Conservation (phyloP, 1,140 invertebrate species). For the Brachionus rubens region DNA sequence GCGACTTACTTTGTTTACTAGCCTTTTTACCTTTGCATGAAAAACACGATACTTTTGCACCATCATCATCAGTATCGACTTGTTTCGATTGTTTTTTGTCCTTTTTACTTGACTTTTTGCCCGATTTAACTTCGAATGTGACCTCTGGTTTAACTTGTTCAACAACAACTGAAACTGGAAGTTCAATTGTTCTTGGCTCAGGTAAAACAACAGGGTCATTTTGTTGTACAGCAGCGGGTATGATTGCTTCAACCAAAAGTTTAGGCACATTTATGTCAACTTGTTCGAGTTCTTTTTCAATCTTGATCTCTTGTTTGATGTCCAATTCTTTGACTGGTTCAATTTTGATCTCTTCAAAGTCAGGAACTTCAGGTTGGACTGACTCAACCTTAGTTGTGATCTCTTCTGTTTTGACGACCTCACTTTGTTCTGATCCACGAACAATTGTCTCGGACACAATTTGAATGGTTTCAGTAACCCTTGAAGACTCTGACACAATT, state of each 20-base stretch:
- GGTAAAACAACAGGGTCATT: conserved; percentile 25
- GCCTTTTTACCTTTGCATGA: conserved; percentile 14
- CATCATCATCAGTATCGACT: not conserved
- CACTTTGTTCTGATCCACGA: too few species aligned
- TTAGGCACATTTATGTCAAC: too few species aligned
- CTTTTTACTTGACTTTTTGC: not conserved
- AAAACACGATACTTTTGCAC: conserved; percentile 13
- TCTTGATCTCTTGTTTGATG: not conserved
- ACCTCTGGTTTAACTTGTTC: not conserved
- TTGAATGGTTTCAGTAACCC: too few species aligned
- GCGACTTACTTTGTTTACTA: not conserved
- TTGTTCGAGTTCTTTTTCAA: not conserved
- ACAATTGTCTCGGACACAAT: too few species aligned
- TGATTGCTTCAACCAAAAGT: not conserved
- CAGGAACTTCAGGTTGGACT: not conserved
- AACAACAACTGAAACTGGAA: not conserved
- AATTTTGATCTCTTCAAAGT: not conserved
- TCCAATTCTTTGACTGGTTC: not conserved
- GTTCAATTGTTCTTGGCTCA: not conserved
- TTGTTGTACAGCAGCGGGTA: not conserved
- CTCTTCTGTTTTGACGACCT: too few species aligned
- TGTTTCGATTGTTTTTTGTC: not conserved
- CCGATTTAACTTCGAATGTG: not conserved
- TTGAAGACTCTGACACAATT: too few species aligned
- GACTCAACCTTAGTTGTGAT: not conserved